phyloP scores from a whole-genome alignment of 2,797 vertebrate genomes.

The Balearica regulorum region DNA sequence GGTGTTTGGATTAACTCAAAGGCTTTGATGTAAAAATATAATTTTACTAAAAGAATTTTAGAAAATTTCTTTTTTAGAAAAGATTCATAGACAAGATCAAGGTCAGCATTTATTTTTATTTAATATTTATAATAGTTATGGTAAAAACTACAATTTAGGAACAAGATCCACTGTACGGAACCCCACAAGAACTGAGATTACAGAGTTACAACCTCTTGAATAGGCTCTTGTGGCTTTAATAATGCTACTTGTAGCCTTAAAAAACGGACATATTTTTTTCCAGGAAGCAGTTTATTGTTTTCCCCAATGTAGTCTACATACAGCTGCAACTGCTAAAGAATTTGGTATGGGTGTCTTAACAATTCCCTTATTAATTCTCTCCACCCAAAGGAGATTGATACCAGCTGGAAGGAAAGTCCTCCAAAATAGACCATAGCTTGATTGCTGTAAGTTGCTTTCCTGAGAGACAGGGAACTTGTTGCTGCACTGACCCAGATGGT shows the following conservation, averaged over 20 bases:
- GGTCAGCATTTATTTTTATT: neutral
- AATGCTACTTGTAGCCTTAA: neutral
- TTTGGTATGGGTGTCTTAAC: neutral
- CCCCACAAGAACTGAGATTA: neutral
- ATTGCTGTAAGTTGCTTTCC: neutral
- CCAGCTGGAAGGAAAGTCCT: neutral
- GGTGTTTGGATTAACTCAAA: neutral
- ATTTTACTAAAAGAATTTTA: neutral
- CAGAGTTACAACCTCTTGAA: neutral
- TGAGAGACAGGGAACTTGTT: neutral
- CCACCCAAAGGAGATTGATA: neutral
- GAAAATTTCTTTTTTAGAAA: neutral
- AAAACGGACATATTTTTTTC: neutral
- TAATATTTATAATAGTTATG: neutral
- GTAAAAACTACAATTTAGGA: neutral
- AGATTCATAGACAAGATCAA: neutral
- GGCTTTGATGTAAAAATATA: neutral
- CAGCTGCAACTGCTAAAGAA: neutral
- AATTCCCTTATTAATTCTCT: neutral
- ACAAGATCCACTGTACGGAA: neutral
- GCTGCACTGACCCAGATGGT: neutral
- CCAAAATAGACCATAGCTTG: accelerated
- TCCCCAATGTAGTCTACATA: neutral
- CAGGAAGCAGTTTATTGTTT: neutral
- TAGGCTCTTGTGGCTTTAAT: neutral